Evolutionary conservation across 1,140 invertebrate genomes (phyloP).

Genomic region (Aphelenchoides avenae): DNA sequence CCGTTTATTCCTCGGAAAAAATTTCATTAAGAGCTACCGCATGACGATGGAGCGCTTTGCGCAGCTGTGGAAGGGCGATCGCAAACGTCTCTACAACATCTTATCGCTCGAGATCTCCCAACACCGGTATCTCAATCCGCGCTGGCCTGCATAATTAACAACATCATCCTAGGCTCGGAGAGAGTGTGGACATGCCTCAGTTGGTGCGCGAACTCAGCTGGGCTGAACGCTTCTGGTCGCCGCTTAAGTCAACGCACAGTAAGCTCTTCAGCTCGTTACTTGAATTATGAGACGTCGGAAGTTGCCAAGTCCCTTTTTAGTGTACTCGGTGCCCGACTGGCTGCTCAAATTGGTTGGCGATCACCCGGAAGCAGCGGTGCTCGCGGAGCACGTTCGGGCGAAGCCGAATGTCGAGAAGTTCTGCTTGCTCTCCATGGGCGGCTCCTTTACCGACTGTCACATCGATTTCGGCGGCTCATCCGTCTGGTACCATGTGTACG

Average conservation of each 20-base stretch:
- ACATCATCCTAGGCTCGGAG: constrained; percentile 22
- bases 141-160: too few relatives aligned
- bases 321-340: constrained; percentile 9
- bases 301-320: too few relatives aligned
- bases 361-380: neutral
- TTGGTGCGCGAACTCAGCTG: constrained; percentile 84
- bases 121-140: too few relatives aligned
- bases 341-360: constrained; percentile 10
- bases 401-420: constrained; percentile 73
- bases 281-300: too few relatives aligned
- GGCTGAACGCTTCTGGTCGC: constrained; percentile 94
- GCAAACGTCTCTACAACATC: constrained; percentile 46
- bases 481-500: constrained; percentile 96
- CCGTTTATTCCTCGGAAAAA: too few relatives aligned
- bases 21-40: too few relatives aligned
- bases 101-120: constrained; percentile 48
- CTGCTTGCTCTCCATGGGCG: constrained; percentile 93
- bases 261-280: too few relatives aligned
- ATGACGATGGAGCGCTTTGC: constrained; percentile 46
- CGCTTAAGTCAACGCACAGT: constrained; percentile 84
- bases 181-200: constrained; percentile 33
- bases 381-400: constrained; percentile 3
- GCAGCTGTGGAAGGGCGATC: constrained; percentile 22
- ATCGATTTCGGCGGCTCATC: constrained; percentile 96
- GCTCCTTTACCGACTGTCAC: constrained; percentile 97